Conservation (phyloP, 2,113 vertebrate species). For the Amphiprion ocellaris region DNA sequence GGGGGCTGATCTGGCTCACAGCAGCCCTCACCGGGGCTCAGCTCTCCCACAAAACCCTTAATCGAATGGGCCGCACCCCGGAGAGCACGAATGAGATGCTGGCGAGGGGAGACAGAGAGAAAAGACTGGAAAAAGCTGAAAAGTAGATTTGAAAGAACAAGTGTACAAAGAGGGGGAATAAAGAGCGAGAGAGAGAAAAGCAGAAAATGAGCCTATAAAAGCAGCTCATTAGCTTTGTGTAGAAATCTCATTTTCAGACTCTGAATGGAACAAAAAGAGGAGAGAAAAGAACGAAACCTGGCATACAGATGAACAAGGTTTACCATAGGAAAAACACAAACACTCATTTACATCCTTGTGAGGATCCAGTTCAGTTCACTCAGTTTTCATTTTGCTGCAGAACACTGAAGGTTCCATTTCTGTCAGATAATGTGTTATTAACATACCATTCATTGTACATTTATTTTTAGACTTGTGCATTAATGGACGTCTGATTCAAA, state of each 20-base stretch:
- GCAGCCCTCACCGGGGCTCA: conserved; percentile 18
- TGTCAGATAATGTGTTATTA: no score
- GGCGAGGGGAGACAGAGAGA: background rate
- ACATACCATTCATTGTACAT: background rate
- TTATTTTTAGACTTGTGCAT: background rate
- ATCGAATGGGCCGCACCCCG: conserved; percentile 60
- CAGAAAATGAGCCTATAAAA: conserved; percentile 36
- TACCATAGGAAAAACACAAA: background rate
- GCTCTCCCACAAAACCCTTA: conserved; percentile 61
- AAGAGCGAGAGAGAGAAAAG: conserved; percentile 10
- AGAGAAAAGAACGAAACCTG: conserved; percentile 20
- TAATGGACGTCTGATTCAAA: background rate
- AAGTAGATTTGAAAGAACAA: conserved; percentile 43
- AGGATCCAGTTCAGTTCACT: background rate
- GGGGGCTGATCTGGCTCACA: conserved; percentile 49
- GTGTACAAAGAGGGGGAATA: conserved; percentile 4
- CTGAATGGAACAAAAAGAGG: conserved; percentile 37
- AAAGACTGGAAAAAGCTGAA: conserved; percentile 20
- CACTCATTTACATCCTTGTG: background rate
- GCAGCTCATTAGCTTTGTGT: conserved; percentile 59
- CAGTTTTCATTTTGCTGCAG: background rate
- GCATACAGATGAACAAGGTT: conserved; percentile 20
- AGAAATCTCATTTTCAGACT: conserved; percentile 52
- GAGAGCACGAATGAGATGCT: conserved; percentile 50
- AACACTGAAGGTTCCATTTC: no score